Evolutionary conservation across 2,797 vertebrate species (phyloP), one percentile per base, ranked within the genome.

Genomic region (Aerospiza tachiro): DNA sequence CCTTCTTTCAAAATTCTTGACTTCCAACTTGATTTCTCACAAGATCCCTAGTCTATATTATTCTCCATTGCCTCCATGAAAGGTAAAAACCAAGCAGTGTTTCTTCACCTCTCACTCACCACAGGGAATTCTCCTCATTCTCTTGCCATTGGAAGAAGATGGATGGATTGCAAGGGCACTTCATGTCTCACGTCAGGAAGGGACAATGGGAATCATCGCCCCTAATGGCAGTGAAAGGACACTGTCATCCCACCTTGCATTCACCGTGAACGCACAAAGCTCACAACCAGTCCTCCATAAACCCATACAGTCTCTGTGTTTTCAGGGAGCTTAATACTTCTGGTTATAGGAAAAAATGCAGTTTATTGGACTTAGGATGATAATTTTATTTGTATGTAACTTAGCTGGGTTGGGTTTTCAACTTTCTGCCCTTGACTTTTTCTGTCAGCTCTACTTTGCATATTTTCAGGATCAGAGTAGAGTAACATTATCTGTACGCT

Each of bases 171-270:
- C 40, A 80, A 55, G 11, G 44, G 9, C 15, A 38, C 2, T 49
- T 85, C 0, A 40, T 59, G 62, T 79, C 62, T 66, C 47, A 31
- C 0, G 0, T 40, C 23, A 89, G 21, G 18, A 83, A 81, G 7
- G 5, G 12, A 78, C 0, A 0, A 35, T 26, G 33, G 38, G 36
- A 75, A 61, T 68, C 29, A 25, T 0, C 23, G 25, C 11, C 15
- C 45, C 4, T 5, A 63, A 16, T 6, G 18, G 35, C 18, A 86
- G 21, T 44, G 12, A 78, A 83, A 87, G 8, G 14, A 82, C 38
- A 74, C 20, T 2, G 0, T 25, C 56, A 74, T 36, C 29, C 2
- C 14, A 45, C 72, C 38, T 62, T 49, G 6, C 12, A 40, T 33
- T 59, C 58, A 81, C 17, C 21, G 21, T 50, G 36, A 85, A 66